Conservation (phyloP, 2,888 invertebrate genomes). For the Drosophila prostipennis region DNA sequence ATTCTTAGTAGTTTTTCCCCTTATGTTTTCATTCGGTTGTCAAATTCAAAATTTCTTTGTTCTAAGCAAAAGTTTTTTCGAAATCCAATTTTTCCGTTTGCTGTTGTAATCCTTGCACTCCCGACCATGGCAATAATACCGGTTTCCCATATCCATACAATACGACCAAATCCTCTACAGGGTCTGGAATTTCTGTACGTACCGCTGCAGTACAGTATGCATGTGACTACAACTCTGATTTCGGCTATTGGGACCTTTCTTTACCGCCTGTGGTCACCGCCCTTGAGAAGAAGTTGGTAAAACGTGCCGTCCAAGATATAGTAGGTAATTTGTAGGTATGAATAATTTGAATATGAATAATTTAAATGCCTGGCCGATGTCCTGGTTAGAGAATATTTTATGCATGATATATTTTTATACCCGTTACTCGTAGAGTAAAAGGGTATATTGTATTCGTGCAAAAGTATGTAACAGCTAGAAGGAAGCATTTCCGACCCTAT, state of each 20-base stretch:
- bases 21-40: neutral
- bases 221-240: slow-evolving; percentile 6
- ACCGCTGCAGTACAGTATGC: slow-evolving; percentile 15
- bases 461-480: no score
- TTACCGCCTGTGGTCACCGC: slow-evolving; percentile 34
- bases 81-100: neutral
- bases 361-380: no score
- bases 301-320: neutral
- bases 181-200: slow-evolving; percentile 24
- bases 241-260: slow-evolving; percentile 23
- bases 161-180: slow-evolving; percentile 12
- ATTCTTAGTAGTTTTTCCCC: neutral
- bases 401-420: neutral
- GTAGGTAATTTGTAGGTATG: no score
- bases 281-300: slow-evolving; percentile 19
- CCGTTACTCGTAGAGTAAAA: no score
- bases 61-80: neutral
- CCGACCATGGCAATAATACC: slow-evolving; percentile 23
- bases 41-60: neutral
- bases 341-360: no score
- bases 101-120: neutral
- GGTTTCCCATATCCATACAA: neutral
- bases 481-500: no score
- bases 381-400: no score
- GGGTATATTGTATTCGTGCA: no score